Conservation (phyloP, 2,113 vertebrate species). For the Paradoxurus hermaphroditus region DNA sequence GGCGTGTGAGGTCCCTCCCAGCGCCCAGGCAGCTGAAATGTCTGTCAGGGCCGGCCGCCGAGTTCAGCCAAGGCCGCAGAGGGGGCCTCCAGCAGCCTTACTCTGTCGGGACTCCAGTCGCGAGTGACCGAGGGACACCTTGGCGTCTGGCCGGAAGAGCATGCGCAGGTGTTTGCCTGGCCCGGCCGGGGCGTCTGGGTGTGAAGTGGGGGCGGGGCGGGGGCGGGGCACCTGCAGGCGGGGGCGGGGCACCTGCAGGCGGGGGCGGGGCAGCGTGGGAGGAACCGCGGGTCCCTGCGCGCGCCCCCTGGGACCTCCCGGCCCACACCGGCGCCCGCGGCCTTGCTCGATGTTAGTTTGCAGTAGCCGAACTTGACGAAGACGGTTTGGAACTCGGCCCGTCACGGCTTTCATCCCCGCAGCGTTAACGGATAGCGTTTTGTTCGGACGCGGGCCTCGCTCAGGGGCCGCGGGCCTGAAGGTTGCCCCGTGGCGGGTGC, state of each 20-base stretch:
- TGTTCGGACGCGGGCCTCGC: background rate
- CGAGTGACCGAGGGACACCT: fast-evolving
- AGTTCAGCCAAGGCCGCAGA: background rate
- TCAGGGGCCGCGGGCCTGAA: too few relatives aligned
- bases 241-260: fast-evolving
- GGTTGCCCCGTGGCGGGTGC: background rate
- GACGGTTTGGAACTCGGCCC: background rate
- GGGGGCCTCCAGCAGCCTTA: fast-evolving
- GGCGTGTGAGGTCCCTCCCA: background rate
- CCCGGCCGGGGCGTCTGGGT: background rate
- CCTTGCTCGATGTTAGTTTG: background rate
- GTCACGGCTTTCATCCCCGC: background rate
- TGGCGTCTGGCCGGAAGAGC: background rate
- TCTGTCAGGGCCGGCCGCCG: background rate
- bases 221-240: too few relatives aligned
- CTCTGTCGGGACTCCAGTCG: background rate
- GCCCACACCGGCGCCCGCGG: too few relatives aligned
- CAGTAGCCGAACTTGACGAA: background rate
- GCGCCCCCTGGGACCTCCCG: background rate
- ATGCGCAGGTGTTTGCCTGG: fast-evolving
- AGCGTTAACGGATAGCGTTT: background rate
- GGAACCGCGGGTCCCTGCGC: fast-evolving
- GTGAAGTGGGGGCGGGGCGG: background rate
- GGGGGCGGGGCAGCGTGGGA: background rate
- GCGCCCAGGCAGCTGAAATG: background rate